These are phyloP conservation scores for Muscicapa striata DNA, from an alignment of 2,797 vertebrate genomes.

Conservation along the genomic window DNA sequence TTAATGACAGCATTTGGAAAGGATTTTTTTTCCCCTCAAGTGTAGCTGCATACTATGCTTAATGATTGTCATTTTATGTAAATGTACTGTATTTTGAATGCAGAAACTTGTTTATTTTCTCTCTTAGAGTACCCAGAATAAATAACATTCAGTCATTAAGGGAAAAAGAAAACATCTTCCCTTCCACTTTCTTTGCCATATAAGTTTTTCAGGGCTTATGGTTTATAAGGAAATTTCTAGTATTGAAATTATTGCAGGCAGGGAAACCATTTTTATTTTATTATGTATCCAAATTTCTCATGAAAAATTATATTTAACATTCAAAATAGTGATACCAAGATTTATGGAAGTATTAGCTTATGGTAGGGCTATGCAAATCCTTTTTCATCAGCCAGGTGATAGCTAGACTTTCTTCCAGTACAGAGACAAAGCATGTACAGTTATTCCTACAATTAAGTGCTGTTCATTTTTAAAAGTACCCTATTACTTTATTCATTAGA, in stretches of 20 bases:
- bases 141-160: neutral
- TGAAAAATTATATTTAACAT: conserved; percentile 1
- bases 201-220: neutral
- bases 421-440: neutral
- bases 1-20: conserved; percentile 26
- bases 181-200: neutral
- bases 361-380: neutral
- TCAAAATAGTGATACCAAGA: neutral
- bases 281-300: neutral
- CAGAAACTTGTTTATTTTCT: conserved; percentile 30
- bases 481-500: neutral
- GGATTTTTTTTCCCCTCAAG: neutral
- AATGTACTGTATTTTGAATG: conserved; percentile 36
- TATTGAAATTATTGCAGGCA: neutral
- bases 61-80: conserved; percentile 27
- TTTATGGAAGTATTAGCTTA: neutral
- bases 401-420: neutral
- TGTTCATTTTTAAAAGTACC: neutral
- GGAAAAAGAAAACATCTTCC: conserved; percentile 3
- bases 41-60: neutral
- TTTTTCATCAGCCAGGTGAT: neutral
- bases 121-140: neutral
- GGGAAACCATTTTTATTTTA: neutral
- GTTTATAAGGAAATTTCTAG: neutral
- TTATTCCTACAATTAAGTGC: neutral